Evolutionary conservation across 2,113 vertebrate genomes (phyloP).

Genomic region (Tetrax tetrax): DNA sequence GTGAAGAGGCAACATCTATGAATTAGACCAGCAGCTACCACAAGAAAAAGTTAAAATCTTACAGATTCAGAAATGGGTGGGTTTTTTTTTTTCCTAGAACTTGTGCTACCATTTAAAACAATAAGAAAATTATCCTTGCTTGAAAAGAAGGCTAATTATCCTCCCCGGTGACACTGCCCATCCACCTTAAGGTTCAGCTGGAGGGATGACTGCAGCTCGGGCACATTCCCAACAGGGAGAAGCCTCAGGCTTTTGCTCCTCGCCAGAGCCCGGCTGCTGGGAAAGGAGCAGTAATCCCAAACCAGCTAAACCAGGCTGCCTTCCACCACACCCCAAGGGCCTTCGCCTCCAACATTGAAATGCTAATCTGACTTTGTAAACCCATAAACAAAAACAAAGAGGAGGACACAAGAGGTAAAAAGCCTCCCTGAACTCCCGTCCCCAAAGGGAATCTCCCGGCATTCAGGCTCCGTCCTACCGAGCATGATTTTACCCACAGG

Average conservation of each 20-base stretch:
- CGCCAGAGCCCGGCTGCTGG: background rate
- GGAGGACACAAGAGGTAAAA: conserved; percentile 36
- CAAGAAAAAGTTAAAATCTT: background rate
- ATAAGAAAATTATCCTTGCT: background rate
- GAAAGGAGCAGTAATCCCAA: conserved; percentile 38
- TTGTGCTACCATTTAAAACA: background rate
- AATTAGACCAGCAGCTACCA: background rate
- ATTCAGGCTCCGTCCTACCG: background rate
- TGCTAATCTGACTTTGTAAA: conserved; percentile 63
- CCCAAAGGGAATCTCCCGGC: background rate
- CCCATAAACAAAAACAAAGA: conserved; percentile 69
- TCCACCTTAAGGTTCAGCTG: background rate
- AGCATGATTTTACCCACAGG: background rate
- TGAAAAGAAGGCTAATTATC: background rate
- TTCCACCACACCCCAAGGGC: conserved; percentile 52
- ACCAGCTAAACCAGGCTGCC: conserved; percentile 1
- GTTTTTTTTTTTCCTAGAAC: background rate
- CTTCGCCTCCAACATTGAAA: conserved; percentile 50
- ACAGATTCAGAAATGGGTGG: background rate
- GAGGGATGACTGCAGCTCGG: background rate
- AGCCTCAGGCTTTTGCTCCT: conserved; percentile 20
- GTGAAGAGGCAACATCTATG: background rate
- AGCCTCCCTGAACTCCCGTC: conserved; percentile 11
- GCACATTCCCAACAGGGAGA: background rate
- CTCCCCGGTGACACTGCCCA: background rate